These are phyloP conservation scores for Arvicola amphibius DNA, from an alignment of 2,797 vertebrate genomes.

Conservation along the genomic window DNA sequence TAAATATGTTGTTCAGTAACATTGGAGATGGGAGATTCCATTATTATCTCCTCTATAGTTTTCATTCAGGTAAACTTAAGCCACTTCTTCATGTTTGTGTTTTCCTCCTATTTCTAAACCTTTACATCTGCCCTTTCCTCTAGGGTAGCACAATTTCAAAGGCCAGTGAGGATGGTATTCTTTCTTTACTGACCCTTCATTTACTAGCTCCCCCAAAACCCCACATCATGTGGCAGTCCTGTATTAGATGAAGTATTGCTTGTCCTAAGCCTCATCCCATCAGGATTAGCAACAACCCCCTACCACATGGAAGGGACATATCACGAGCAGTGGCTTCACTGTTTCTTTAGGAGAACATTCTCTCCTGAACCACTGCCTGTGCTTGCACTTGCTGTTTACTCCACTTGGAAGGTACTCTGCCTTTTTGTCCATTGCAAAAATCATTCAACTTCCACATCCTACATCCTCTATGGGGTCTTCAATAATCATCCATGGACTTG, in stretches of 20 bases:
- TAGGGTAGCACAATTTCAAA: background rate
- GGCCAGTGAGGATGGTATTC: background rate
- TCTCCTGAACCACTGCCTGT: fast-evolving
- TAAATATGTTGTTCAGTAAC: background rate
- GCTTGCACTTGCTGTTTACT: background rate
- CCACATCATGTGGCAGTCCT: background rate
- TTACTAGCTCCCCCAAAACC: background rate
- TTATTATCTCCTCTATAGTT: background rate
- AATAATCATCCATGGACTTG: background rate
- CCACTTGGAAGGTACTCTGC: background rate
- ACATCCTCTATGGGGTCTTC: background rate
- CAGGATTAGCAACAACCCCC: background rate
- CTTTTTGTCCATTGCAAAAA: background rate
- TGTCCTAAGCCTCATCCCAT: background rate
- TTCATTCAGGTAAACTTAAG: background rate
- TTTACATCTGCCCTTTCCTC: background rate
- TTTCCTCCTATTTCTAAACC: background rate
- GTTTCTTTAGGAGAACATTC: background rate
- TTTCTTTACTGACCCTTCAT: background rate
- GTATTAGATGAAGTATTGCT: background rate
- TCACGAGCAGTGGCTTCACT: background rate
- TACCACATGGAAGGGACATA: background rate
- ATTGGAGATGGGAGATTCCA: background rate
- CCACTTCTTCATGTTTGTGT: background rate
- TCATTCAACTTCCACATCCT: background rate